Conservation (phyloP, 2,797 vertebrate genomes). For the Danio tinwini region DNA sequence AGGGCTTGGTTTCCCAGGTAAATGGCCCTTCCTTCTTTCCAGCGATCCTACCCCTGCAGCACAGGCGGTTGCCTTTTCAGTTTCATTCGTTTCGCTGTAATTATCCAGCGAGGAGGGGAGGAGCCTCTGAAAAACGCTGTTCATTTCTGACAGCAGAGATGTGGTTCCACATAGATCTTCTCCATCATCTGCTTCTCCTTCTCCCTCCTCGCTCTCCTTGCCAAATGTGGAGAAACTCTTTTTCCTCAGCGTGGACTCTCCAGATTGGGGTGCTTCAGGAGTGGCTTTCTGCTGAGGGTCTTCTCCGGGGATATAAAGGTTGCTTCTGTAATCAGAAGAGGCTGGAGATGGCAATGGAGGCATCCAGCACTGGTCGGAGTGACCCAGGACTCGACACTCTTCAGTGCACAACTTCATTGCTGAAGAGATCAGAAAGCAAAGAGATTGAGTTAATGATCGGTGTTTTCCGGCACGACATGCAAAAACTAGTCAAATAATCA, state of each 20-base stretch:
- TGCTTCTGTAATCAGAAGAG: conserved; percentile 92
- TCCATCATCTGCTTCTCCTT: conserved; percentile 67
- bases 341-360: conserved; percentile 86
- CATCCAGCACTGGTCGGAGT: conserved; percentile 99
- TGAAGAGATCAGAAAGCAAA: conserved; percentile 60
- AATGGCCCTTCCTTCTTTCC: conserved; percentile 88
- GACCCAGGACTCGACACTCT: conserved; percentile 94
- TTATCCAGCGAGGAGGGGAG: conserved; percentile 88
- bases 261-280: conserved; percentile 72
- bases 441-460: conserved; percentile 44
- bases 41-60: conserved; percentile 78
- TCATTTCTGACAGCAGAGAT: conserved; percentile 95
- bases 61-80: conserved; percentile 73
- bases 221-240: conserved; percentile 97
- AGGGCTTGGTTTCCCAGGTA: conserved; percentile 84
- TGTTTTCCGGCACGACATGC: conserved; percentile 46
- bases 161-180: conserved; percentile 85
- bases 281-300: conserved; percentile 83
- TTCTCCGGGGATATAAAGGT: conserved; percentile 96
- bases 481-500: conserved; percentile 61
- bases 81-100: conserved; percentile 83
- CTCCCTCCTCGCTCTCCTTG: conserved; percentile 85
- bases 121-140: conserved; percentile 93
- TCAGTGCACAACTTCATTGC: conserved; percentile 95
- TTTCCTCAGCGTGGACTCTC: conserved; percentile 78